Evolutionary conservation across 2,888 invertebrate genomes (phyloP), one percentile per base, ranked within the genome.

Genomic region (Myathropa florea): DNA sequence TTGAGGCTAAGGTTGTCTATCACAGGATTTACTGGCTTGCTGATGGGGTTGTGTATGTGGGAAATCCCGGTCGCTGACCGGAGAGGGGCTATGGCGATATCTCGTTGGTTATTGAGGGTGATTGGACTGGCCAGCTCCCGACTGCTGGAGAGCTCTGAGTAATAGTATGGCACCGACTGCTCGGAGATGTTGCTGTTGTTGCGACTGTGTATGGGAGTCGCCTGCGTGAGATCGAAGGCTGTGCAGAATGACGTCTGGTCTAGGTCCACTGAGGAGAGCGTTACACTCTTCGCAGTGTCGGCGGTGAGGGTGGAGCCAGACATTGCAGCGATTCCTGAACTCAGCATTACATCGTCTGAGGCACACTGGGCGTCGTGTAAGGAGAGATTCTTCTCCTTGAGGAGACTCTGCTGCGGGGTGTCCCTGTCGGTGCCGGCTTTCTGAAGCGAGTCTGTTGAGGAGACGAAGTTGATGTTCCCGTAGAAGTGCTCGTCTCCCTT

Each of bases 151-250:
- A 90, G 57, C 64, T 97, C 97, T 0, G 97, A 97, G 91, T 97
- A 97, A 90, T 97, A 97, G 90, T 97, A 97, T 0, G 97, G 97
- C 36, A 96, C 97, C 75, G 95, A 94, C 85, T 95, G 95, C 88
- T 95, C 95, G 21, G 94, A 93, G n/a, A 92, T 91, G 71, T 92
- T 93, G 88, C 95, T 95, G 89, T 95, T 95, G 89, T 95, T 95
- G 80, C 95, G 93, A 89, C 95, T 95, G 88, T 95, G 95, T 88
- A 94, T 93, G 3, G 94, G 94, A 24, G 93, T 93, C 24, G 71
- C 85, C 60, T 88, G 89, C 0, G 89, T 89, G n/a, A 90, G 76
- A 75, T 90, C 89, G 68, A 89, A 89, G 4, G 89, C 89, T 4
- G 90, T 89, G 65, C 89, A 88, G 59, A 88, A 88, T 30, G 88